Evolutionary conservation across 1,140 invertebrate species (phyloP).

Genomic region (Sarcophaga peregrina): DNA sequence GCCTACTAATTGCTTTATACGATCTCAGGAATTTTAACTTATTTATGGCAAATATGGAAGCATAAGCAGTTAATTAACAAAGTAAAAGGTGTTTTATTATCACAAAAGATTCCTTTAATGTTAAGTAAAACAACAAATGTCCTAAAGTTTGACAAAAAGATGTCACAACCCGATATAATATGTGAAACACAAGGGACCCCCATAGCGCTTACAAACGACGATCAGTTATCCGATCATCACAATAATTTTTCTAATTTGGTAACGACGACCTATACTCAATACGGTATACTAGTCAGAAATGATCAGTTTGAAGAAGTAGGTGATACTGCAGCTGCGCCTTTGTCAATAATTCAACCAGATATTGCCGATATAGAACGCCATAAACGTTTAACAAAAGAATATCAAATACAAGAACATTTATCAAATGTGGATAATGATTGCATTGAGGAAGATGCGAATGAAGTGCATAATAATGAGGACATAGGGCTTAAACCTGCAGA

Average conservation of each 20-base stretch:
- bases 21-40: background rate
- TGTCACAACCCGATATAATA: constrained; percentile 68
- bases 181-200: constrained; percentile 72
- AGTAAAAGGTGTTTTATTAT: background rate
- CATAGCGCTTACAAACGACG: constrained; percentile 66
- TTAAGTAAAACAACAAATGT: background rate
- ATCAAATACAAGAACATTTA: background rate
- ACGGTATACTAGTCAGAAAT: constrained; percentile 67
- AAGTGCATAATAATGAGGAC: background rate
- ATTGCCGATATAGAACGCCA: background rate
- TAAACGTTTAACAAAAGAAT: background rate
- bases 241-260: constrained; percentile 46
- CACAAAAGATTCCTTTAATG: background rate
- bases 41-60: background rate
- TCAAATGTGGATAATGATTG: background rate
- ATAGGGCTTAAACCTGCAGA: constrained; percentile 46
- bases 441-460: background rate
- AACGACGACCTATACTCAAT: constrained; percentile 64
- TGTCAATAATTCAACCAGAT: background rate
- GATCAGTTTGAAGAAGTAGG: constrained; percentile 55
- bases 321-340: constrained; percentile 29
- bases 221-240: constrained; percentile 33
- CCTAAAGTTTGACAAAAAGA: constrained; percentile 9
- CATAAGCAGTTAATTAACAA: background rate
- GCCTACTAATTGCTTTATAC: background rate